Conservation (phyloP, 1,140 invertebrate species). For the Agrypnia vestita region DNA sequence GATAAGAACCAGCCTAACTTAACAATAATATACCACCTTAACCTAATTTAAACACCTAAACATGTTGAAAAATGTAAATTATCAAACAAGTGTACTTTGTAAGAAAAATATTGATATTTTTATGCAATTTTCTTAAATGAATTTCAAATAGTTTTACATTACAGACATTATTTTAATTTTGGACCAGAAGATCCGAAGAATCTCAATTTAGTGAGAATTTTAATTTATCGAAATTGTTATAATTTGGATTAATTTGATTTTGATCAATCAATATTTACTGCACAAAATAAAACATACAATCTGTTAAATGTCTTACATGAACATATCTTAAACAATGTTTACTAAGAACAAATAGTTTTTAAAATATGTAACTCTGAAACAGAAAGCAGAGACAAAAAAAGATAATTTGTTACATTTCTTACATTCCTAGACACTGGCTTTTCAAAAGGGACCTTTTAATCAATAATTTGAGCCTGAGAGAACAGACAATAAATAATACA, state of each 20-base stretch:
- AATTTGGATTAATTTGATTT: background rate
- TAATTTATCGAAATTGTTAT: background rate
- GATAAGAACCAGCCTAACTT: background rate
- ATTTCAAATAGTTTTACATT: no score
- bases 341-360: no score
- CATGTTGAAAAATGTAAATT: background rate
- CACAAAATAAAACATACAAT: background rate
- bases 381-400: constrained; percentile 5
- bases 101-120: background rate
- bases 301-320: background rate
- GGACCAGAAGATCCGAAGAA: no score
- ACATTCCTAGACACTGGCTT: background rate
- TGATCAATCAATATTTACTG: background rate
- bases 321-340: background rate
- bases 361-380: background rate
- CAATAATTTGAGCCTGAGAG: background rate
- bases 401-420: background rate
- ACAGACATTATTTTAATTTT: no score
- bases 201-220: no score
- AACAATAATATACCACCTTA: background rate
- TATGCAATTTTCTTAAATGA: background rate
- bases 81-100: background rate
- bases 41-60: background rate
- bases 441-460: constrained; percentile 5
- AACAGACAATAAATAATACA: background rate